Conservation (phyloP, 1,140 invertebrate genomes). For the Mycetomoellerius zeteki region DNA sequence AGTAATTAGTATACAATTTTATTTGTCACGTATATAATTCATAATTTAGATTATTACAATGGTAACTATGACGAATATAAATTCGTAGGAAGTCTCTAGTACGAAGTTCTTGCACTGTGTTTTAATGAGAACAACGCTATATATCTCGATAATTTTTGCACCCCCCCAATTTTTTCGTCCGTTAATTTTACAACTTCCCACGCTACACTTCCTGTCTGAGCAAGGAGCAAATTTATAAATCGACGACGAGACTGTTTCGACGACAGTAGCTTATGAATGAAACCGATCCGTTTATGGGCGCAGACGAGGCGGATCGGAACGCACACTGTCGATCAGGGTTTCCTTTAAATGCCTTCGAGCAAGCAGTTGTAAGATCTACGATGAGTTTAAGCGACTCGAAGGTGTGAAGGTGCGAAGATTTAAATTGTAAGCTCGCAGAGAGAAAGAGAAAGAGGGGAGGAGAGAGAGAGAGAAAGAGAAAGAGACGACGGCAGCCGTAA, state of each 20-base stretch:
- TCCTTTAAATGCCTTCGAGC: slow-evolving; percentile 50
- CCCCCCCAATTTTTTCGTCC: not conserved
- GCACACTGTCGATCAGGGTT: slow-evolving; percentile 21
- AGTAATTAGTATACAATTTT: not conserved
- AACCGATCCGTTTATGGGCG: slow-evolving; percentile 29
- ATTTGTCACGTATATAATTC: not conserved
- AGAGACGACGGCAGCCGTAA: slow-evolving; percentile 18
- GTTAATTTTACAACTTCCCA: not conserved
- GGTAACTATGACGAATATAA: not conserved
- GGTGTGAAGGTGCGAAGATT: slow-evolving; percentile 44
- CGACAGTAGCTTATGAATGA: slow-evolving; percentile 43
- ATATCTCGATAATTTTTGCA: not conserved
- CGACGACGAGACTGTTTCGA: slow-evolving; percentile 19
- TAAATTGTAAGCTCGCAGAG: slow-evolving; percentile 39
- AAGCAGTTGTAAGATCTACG: slow-evolving; percentile 35
- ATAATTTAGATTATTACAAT: not conserved
- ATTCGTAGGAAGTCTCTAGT: not conserved
- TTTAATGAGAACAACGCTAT: not conserved
- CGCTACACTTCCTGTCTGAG: not conserved
- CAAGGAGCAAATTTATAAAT: slow-evolving; percentile 22
- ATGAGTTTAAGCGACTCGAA: slow-evolving; percentile 30
- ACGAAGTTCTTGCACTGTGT: not conserved
- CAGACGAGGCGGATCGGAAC: slow-evolving; percentile 27
- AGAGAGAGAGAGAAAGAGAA: not conserved
- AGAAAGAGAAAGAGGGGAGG: not conserved